Base-by-base conservation (phyloP, 2,113 vertebrate species). In the Burhinus bistriatus region DNA sequence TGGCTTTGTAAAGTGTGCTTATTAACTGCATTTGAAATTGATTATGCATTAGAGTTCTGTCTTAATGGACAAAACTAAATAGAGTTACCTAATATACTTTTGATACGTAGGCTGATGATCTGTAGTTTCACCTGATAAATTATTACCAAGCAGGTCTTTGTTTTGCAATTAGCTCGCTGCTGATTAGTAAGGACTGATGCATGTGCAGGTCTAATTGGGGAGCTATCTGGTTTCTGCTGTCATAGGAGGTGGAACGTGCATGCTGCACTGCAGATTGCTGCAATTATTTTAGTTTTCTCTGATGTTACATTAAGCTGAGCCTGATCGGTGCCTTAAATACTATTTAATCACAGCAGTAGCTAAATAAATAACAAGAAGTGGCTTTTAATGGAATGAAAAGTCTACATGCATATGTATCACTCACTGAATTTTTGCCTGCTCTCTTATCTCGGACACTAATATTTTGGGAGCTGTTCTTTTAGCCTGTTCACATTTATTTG, bases 321-420 rank as follows among this genome's bases (percentile, higher is more conserved):
- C 45, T 78, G 47, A 82, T 49, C 19, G 7, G 32, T 26, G 22
- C 49, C 69, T 71, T 70, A 45, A 86, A 91, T 47, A 34, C 7
- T 38, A 12, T 44, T 90, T 81, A 75, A 91, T 93, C 66, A 78
- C 70, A 87, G 70, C 9, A 62, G 18, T 25, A 68, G 15, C 73
- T 93, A 89, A 94, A 64, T 82, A 93, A 87, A 65, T 81, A 73
- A 54, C 14, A 25, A 72, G 61, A 94, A 72, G 18, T 87, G 72
- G 34, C 40, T 81, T 96, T 95, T 86, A 81, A 83, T 73, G 36
- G 44, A 36, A 36, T 44, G 27, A 61, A 55, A 76, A 51, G n/a
- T 78, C 73, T 84, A 10, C 7, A 4, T 58, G 23, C 11, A 1
- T 69, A 19, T 61, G 6, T 65, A 20, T 61, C 25, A 4, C 61